Percentiles rank a stretch among this genome's conserved stretches.
These are phyloP conservation scores for Hyaena hyaena DNA, from an alignment of 2,113 vertebrate species.

Conservation along the genomic window DNA sequence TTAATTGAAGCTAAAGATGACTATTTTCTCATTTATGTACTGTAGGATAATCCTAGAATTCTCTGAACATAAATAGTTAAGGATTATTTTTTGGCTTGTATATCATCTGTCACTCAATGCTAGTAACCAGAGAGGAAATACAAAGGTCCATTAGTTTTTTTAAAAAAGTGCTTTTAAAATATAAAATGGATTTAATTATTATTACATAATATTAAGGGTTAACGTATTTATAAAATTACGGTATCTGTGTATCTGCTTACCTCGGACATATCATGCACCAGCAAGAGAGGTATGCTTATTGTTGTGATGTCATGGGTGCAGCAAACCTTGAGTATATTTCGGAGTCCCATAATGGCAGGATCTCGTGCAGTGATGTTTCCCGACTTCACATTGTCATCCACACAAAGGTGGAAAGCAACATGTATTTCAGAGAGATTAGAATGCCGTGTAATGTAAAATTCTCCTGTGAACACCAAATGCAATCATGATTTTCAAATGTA, in stretches of 20 bases:
- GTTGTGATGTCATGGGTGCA: conserved; percentile 98
- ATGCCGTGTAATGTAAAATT: conserved; percentile 97
- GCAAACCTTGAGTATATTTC: conserved; percentile 99
- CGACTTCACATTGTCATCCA: conserved; percentile 96
- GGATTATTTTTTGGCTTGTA: background rate
- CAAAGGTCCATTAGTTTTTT: background rate
- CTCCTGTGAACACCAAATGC: conserved; percentile 86
- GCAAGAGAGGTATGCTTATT: conserved; percentile 94
- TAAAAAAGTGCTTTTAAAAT: background rate
- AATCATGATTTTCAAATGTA: background rate
- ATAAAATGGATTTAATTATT: background rate
- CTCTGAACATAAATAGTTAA: background rate
- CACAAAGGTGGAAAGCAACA: conserved; percentile 96
- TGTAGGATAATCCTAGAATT: background rate
- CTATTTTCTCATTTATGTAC: background rate
- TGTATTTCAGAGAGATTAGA: conserved; percentile 98
- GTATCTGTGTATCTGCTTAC: conserved; percentile 82
- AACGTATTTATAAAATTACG: background rate
- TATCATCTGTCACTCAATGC: background rate
- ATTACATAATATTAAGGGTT: background rate
- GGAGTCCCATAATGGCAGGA: conserved; percentile 97
- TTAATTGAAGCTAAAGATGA: background rate
- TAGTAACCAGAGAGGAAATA: background rate
- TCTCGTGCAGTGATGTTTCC: conserved; percentile 96
- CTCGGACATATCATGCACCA: conserved; percentile 99